Percentiles rank a stretch among this genome's conserved stretches.
Conservation (phyloP, 2,888 invertebrate genomes). For the Andrena camellia region DNA sequence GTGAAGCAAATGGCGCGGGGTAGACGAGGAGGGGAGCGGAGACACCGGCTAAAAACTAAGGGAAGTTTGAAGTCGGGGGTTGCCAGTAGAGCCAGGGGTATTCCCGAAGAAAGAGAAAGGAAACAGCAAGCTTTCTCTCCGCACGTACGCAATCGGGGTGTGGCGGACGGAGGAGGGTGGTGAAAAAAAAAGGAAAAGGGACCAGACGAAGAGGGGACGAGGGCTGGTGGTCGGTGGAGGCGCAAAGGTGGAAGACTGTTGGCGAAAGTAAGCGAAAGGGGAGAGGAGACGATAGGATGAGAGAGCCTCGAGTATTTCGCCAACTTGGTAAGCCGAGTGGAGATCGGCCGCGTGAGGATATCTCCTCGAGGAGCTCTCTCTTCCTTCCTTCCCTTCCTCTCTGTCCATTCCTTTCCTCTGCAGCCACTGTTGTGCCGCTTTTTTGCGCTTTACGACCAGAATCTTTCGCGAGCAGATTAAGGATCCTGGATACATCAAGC, state of each 20-base stretch:
- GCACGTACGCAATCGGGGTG: constrained; percentile 71
- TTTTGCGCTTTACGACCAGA: constrained; percentile 41
- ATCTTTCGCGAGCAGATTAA: constrained; percentile 70
- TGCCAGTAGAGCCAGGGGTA: constrained; percentile 41
- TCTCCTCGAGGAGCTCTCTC: constrained; percentile 64
- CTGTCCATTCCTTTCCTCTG: not conserved
- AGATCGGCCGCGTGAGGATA: constrained; percentile 80
- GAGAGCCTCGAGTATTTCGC: constrained; percentile 79
- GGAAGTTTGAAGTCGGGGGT: constrained; percentile 55
- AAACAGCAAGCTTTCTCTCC: constrained; percentile 54
- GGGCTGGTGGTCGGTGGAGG: constrained; percentile 43
- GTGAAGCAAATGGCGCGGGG: constrained; percentile 19
- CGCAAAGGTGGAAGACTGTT: constrained; percentile 54
- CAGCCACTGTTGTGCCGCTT: constrained; percentile 7
- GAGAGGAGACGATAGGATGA: constrained; percentile 64
- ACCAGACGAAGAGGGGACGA: constrained; percentile 1
- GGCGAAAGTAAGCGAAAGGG: constrained; percentile 53
- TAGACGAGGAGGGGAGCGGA: constrained; percentile 4
- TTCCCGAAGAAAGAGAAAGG: constrained; percentile 45
- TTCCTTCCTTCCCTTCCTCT: constrained; percentile 2
- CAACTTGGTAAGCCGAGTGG: constrained; percentile 82
- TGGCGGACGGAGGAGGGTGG: constrained; percentile 41
- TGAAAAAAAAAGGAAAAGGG: constrained; percentile 22
- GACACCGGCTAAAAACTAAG: constrained; percentile 19
- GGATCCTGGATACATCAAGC: constrained; percentile 62